A percentile compares a stretch with the other conserved stretches of the same genome.
Evolutionary conservation across 2,888 invertebrate genomes (phyloP).

Genomic region (Pemphredon lugubris): DNA sequence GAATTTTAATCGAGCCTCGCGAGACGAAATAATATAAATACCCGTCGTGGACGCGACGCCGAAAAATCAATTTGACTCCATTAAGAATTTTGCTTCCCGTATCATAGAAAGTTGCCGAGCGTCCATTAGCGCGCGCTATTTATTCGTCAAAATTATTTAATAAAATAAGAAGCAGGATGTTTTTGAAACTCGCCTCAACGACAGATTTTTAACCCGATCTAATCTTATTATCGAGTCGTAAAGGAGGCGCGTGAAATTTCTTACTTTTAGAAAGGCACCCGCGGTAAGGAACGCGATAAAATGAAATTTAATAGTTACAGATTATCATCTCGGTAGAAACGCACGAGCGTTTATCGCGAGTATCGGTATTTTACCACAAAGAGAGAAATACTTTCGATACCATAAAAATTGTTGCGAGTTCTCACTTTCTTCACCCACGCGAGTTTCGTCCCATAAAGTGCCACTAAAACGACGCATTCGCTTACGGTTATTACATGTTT

Average conservation of each 20-base stretch:
- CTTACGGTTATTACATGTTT: constrained; percentile 53
- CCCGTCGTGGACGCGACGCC: neutral
- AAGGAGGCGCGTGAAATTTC: neutral
- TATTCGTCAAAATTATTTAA: neutral
- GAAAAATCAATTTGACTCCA: neutral
- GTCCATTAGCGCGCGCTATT: neutral
- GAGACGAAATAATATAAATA: neutral
- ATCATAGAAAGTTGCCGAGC: neutral
- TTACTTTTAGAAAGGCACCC: neutral
- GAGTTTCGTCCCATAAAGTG: constrained; percentile 51
- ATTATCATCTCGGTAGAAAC: constrained; percentile 43
- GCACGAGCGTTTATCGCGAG: constrained; percentile 49
- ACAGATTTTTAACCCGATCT: neutral
- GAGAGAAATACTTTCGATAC: constrained; percentile 38
- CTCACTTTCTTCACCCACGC: constrained; percentile 55
- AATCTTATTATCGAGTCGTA: neutral
- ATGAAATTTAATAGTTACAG: constrained; percentile 42
- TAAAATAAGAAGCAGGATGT: neutral
- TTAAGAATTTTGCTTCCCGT: neutral
- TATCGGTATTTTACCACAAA: constrained; percentile 25
- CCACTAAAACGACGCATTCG: constrained; percentile 53
- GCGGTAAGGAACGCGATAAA: neutral
- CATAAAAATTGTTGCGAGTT: constrained; percentile 41
- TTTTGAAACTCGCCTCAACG: neutral
- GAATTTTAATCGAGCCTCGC: neutral